A percentile compares a stretch with the other conserved stretches of the same genome.
Conservation (phyloP, 2,113 vertebrate species). For the Rhegmatorhina hoffmannsi region DNA sequence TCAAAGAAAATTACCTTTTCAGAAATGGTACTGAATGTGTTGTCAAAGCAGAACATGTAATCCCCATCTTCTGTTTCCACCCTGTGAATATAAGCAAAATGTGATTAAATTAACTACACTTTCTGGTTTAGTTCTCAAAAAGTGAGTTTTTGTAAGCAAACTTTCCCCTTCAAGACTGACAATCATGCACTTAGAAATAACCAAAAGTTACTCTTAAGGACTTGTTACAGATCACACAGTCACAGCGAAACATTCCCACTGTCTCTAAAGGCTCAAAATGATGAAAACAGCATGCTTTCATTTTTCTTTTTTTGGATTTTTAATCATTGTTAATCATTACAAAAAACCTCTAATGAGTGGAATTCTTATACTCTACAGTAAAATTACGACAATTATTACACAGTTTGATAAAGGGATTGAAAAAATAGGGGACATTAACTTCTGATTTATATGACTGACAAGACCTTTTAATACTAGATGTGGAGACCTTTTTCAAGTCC, state of each 20-base stretch:
- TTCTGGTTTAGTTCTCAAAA: not conserved
- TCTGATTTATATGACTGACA: not conserved
- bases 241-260: not conserved
- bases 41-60: conserved; percentile 99
- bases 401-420: not conserved
- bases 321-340: not conserved
- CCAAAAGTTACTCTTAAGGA: not conserved
- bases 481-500: not conserved
- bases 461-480: not conserved
- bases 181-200: not conserved
- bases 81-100: conserved; percentile 67
- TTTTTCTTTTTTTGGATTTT: not conserved
- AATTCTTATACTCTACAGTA: not conserved
- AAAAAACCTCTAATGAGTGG: not conserved
- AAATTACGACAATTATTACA: not conserved
- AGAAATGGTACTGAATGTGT: conserved; percentile 92
- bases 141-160: not conserved
- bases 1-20: conserved; percentile 99
- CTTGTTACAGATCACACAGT: not conserved
- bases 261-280: not conserved
- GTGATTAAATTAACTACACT: not conserved
- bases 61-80: conserved; percentile 93
- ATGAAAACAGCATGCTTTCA: not conserved
- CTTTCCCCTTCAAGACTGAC: not conserved
- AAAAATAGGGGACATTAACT: not conserved